Evolutionary conservation across 1,140 invertebrate genomes (phyloP).

Genomic region (Limonius californicus): DNA sequence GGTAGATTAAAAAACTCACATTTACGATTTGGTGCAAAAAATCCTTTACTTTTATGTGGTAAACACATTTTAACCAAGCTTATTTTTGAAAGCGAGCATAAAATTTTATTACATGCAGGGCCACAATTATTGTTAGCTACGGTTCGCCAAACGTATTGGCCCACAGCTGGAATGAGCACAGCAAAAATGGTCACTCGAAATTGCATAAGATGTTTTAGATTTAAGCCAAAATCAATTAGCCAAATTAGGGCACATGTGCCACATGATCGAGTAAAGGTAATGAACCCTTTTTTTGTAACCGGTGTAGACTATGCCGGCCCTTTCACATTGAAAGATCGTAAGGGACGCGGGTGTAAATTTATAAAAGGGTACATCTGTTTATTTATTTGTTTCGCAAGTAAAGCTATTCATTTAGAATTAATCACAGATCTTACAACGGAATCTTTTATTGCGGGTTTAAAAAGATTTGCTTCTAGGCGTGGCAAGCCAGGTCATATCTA

Average conservation of each 20-base stretch:
- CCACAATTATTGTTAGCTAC: conserved; percentile 28
- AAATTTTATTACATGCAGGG: conserved; percentile 28
- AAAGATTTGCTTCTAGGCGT: conserved; percentile 42
- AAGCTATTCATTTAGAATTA: conserved; percentile 49
- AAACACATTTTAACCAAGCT: conserved; percentile 11
- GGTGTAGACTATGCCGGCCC: conserved; percentile 35
- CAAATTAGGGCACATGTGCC: conserved; percentile 33
- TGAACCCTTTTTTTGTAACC: conserved; percentile 23
- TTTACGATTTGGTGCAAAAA: not conserved
- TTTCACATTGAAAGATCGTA: conserved; percentile 27
- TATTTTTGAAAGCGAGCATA: conserved; percentile 13
- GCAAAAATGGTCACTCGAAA: conserved; percentile 20
- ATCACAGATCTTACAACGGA: conserved; percentile 42
- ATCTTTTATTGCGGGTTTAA: conserved; percentile 33
- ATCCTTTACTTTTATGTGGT: not conserved
- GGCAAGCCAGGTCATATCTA: conserved; percentile 36
- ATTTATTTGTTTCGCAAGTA: conserved; percentile 46
- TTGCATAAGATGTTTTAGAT: conserved; percentile 31
- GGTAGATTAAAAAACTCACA: conserved; percentile 3
- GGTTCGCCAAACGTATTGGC: conserved; percentile 32
- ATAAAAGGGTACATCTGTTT: conserved; percentile 48
- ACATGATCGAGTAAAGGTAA: conserved; percentile 19
- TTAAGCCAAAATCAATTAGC: conserved; percentile 16
- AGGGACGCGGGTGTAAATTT: conserved; percentile 28
- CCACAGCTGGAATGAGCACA: conserved; percentile 21